Percentiles rank a stretch among this genome's conserved stretches.
Evolutionary conservation across 2,113 vertebrate genomes (phyloP).

Genomic region (human (Homo sapiens)): DNA sequence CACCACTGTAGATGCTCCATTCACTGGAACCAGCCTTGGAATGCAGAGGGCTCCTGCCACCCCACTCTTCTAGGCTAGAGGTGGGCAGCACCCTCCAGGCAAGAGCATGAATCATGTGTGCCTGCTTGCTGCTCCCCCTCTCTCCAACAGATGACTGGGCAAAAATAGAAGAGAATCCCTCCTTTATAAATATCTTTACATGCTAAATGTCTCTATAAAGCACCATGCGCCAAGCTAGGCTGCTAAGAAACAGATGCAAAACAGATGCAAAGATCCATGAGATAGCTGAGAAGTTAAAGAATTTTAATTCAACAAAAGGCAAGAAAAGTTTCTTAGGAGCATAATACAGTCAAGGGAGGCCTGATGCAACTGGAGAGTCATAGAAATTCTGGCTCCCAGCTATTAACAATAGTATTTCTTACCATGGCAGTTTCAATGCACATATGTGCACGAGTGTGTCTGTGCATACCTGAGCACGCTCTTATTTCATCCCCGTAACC

Average conservation of each 20-base stretch:
- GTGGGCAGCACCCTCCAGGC: constrained; percentile 25
- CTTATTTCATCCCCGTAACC: background rate
- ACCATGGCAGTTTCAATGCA: background rate
- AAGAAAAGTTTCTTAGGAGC: constrained; percentile 51
- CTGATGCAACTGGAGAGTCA: background rate
- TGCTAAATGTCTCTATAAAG: constrained; percentile 74
- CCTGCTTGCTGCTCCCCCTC: background rate
- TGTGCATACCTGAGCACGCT: background rate
- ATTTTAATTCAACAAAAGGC: constrained; percentile 38
- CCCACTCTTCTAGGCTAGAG: background rate
- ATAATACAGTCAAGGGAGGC: background rate
- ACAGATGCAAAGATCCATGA: constrained; percentile 63
- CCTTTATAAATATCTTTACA: constrained; percentile 76
- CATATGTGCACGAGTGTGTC: too few species aligned
- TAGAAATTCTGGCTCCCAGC: background rate
- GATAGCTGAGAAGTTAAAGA: constrained; percentile 48
- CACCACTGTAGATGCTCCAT: background rate
- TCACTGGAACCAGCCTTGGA: background rate
- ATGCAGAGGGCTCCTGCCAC: background rate
- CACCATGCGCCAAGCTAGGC: constrained; percentile 57
- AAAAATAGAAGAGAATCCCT: constrained; percentile 81
- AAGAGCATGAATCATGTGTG: constrained; percentile 48
- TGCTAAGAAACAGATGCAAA: constrained; percentile 68
- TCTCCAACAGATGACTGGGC: constrained; percentile 67
- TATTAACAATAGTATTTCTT: background rate